Evolutionary conservation across 2,797 vertebrate species (phyloP), one percentile per base, ranked within the genome.

Genomic region (Sebastes minor): DNA sequence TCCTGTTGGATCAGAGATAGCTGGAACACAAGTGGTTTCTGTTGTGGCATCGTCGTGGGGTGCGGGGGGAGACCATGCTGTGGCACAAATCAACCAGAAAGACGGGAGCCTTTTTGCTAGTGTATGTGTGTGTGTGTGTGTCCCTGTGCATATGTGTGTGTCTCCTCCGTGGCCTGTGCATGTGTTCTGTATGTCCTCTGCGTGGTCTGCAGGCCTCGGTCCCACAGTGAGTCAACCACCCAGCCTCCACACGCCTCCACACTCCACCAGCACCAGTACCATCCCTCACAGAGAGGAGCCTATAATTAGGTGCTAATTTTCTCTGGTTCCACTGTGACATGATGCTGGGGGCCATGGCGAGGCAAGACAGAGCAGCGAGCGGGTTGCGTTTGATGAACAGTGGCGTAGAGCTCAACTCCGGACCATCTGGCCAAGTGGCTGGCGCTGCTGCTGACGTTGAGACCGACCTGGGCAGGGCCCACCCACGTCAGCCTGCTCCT

Each of bases 231-330:
- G 65, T 90, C 92, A 92, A 83, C 90, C 88, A 85, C 72, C 76
- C 86, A 90, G 80, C 86, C 89, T 88, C 88, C 89, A 85, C 90
- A 86, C 18, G 8, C 82, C 85, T 85, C 91, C 89, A 92, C 92
- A 86, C 91, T 89, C 84, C 66, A 88, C 74, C 76, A 75, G 81
- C 85, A 89, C 89, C 86, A 78, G 77, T 60, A 76, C 84, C 88
- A 89, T 91, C 87, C 91, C 88, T 93, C 91, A 90, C 89, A 85
- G 89, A 93, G 83, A 83, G 85, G 78, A 89, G 87, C 86, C 94
- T 94, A 94, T 94, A 94, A 95, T 95, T 95, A 94, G 92, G 91
- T 81, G 91, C 87, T 94, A 90, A 93, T 94, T 93, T 92, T 93
- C 90, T 90, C 90, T 87, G 74, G 88, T 94, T 93, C 88, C 83